A percentile compares a stretch with the other conserved stretches of the same genome.
phyloP scores from a whole-genome alignment of 2,888 invertebrate genomes.

The Magallana nippona region DNA sequence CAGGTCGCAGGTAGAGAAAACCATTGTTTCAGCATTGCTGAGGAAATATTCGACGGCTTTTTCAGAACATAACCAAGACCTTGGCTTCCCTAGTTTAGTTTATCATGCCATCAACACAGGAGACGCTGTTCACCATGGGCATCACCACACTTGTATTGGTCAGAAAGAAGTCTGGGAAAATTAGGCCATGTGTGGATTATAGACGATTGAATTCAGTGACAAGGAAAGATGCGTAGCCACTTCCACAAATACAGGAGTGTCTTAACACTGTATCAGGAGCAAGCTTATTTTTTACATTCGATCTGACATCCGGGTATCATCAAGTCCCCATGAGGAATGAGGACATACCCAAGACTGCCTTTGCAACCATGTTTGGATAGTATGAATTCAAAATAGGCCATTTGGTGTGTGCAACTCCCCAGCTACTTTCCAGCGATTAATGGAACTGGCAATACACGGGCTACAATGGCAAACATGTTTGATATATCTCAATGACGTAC shows the following conservation, averaged over 20 bases:
- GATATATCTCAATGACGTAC: slow-evolving; percentile 57
- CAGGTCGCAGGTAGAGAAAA: no score
- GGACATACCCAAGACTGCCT: slow-evolving; percentile 56
- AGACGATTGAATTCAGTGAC: not conserved
- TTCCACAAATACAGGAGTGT: slow-evolving; percentile 12
- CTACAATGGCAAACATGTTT: slow-evolving; percentile 49
- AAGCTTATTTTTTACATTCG: slow-evolving; percentile 52
- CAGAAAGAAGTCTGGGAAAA: not conserved
- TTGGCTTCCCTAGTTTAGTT: no score
- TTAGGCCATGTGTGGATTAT: slow-evolving; percentile 23
- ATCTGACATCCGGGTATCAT: slow-evolving; percentile 52
- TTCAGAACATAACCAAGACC: no score
- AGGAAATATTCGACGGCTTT: no score
- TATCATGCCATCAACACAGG: no score
- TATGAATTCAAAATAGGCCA: slow-evolving; percentile 57
- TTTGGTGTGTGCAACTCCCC: slow-evolving; percentile 59
- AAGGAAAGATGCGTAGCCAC: not conserved
- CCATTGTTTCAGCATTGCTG: no score
- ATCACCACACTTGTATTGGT: no score
- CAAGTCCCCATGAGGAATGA: slow-evolving; percentile 50
- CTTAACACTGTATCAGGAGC: slow-evolving; percentile 39
- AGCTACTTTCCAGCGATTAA: slow-evolving; percentile 56
- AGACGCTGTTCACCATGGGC: no score
- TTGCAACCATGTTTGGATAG: slow-evolving; percentile 50
- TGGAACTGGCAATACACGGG: slow-evolving; percentile 53